Percentiles rank a stretch among this genome's conserved stretches.
phyloP scores from a whole-genome alignment of 2,888 invertebrate species.

The Thecocarcelia acutangulata region DNA sequence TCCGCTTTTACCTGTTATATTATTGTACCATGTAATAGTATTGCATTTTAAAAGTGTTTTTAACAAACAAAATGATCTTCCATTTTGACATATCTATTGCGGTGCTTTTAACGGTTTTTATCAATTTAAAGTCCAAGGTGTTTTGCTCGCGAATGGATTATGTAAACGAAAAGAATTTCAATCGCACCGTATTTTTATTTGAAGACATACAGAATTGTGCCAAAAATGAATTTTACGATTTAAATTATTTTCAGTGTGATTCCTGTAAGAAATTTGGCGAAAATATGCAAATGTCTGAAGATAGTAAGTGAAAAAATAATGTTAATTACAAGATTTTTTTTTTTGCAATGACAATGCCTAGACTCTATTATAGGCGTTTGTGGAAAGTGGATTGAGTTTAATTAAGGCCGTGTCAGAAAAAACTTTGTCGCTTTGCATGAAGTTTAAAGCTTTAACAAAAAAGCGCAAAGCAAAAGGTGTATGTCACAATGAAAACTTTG shows the following conservation, averaged over 20 bases:
- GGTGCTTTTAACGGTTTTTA: slow-evolving; percentile 30
- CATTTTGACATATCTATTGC: slow-evolving; percentile 15
- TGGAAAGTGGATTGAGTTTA: too few relatives aligned
- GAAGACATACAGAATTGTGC: slow-evolving; percentile 78
- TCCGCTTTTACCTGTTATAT: too few relatives aligned
- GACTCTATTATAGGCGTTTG: too few relatives aligned
- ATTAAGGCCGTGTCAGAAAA: too few relatives aligned
- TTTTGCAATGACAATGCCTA: too few relatives aligned
- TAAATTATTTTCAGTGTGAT: slow-evolving; percentile 82
- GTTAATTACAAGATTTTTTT: too few relatives aligned
- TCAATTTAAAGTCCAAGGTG: slow-evolving; percentile 23
- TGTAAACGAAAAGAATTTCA: slow-evolving; percentile 53
- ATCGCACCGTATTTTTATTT: slow-evolving; percentile 72
- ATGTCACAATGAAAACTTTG: too few relatives aligned
- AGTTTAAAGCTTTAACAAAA: too few relatives aligned
- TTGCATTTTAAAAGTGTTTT: too few relatives aligned
- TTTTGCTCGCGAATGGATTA: slow-evolving; percentile 48
- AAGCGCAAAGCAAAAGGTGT: too few relatives aligned
- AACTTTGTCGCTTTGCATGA: too few relatives aligned
- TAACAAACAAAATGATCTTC: slow-evolving; percentile 63
- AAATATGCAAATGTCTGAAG: slow-evolving; percentile 73
- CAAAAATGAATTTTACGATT: slow-evolving; percentile 82
- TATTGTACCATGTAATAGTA: too few relatives aligned
- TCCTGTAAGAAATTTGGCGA: slow-evolving; percentile 78
- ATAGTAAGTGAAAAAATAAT: slow-evolving; percentile 74